phyloP scores from a whole-genome alignment of 1,140 invertebrate species.

The Chymomyza costata region DNA sequence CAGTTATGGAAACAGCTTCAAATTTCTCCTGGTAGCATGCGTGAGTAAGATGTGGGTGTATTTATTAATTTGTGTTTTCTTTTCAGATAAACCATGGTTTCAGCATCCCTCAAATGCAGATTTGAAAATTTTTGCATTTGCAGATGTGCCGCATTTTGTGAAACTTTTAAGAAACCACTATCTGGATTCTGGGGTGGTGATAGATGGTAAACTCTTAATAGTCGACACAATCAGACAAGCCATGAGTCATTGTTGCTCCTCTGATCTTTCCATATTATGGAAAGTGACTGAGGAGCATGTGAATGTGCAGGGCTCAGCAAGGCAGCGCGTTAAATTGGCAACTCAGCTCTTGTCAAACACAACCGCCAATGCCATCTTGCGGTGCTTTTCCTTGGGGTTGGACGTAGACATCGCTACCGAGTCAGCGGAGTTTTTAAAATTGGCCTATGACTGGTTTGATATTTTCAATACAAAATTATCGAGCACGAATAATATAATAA shows the following conservation, averaged over 20 bases:
- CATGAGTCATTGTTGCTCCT: neutral
- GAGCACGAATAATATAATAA: neutral
- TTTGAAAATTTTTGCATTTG: slow-evolving; percentile 7
- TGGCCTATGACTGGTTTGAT: too few relatives aligned
- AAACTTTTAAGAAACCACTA: slow-evolving; percentile 9
- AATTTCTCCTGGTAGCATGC: slow-evolving; percentile 1
- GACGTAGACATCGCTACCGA: slow-evolving; percentile 7
- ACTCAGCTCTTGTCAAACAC: slow-evolving; percentile 9
- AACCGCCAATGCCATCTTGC: slow-evolving; percentile 5
- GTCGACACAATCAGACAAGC: neutral
- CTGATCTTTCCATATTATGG: neutral
- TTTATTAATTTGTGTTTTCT: neutral
- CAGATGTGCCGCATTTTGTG: slow-evolving; percentile 1
- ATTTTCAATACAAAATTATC: slow-evolving; percentile 5
- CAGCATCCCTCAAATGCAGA: slow-evolving; percentile 1
- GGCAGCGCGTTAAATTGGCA: slow-evolving; percentile 11
- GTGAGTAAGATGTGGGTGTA: neutral
- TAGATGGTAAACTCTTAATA: neutral
- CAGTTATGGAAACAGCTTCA: slow-evolving; percentile 6
- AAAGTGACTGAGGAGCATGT: slow-evolving; percentile 4
- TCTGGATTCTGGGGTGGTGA: neutral
- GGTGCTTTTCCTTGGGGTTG: slow-evolving; percentile 5
- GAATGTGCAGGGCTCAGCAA: neutral
- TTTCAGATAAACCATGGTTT: slow-evolving; percentile 10
- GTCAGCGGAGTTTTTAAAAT: slow-evolving; percentile 12